Evolutionary conservation across 2,797 vertebrate species (phyloP), one percentile per base, ranked within the genome.

Genomic region (Leontocebus nigricollis): DNA sequence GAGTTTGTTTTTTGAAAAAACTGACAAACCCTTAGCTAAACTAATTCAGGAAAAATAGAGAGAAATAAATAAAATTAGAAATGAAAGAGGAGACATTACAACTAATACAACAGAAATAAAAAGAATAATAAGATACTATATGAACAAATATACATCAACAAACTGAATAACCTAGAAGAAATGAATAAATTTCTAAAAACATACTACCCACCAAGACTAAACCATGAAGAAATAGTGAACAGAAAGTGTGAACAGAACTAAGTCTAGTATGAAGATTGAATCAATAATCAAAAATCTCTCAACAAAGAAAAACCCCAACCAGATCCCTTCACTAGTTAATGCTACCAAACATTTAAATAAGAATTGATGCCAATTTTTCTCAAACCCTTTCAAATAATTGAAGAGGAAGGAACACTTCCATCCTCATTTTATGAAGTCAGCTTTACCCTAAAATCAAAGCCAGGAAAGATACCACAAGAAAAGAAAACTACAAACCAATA

Each of bases 311-410:
- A 86, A 7, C 26, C n/a, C 64, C 55, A 61, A 52, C 44, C 52
- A 72, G 33, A 77, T 19, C 7, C 48, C 26, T 85, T 70, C 72
- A 77, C 72, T 70, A 55, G 75, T 61, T 36, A 85, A 61, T 73
- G 85, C 50, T 72, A 61, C 72, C 72, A 95, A 41, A 79, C 17
- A 77, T 84, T 93, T 93, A 84, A 89, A 79, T 7, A 82, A 82
- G 52, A 73, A 79, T 70, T 46, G n/a, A 48, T 50, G n/a, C 5
- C 36, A 57, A 5, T 80, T 76, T 24, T 87, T 79, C 73, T 70
- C 36, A 70, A 70, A 48, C n/a, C 76, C 61, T 79, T 88, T 79
- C 36, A 85, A 52, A 36, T 33, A 59, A 64, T 10, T 30, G 4
- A 79, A 76, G 15, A 86, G 52, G 61, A 59, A 52, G 20, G 41